These are phyloP conservation scores for Platichthys flesus DNA, from an alignment of 2,113 vertebrate species.

Conservation along the genomic window DNA sequence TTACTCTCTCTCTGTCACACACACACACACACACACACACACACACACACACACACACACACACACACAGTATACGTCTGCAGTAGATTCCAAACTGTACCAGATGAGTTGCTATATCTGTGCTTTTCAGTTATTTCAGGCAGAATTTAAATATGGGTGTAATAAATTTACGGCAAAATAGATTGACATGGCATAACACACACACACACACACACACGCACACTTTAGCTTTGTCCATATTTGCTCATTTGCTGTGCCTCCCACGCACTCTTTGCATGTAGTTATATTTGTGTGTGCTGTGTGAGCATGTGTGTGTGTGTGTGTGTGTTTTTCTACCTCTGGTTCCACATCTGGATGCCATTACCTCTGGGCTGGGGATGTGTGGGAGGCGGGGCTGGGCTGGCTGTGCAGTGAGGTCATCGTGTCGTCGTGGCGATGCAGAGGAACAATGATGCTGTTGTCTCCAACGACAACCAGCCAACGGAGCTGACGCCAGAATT, in stretches of 20 bases:
- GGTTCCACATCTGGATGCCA: slow-evolving; percentile 79
- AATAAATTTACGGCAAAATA: too few species aligned
- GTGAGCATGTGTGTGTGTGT: slow-evolving; percentile 20
- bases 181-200: too few species aligned
- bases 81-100: too few species aligned
- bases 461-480: slow-evolving; percentile 53
- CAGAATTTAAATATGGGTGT: too few species aligned
- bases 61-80: background rate
- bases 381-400: slow-evolving; percentile 45
- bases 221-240: slow-evolving; percentile 54
- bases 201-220: background rate
- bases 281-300: slow-evolving; percentile 43
- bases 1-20: background rate
- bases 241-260: slow-evolving; percentile 46
- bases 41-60: background rate
- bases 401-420: slow-evolving; percentile 78
- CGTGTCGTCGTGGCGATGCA: slow-evolving; percentile 68
- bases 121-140: too few species aligned
- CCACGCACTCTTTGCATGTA: slow-evolving; percentile 44
- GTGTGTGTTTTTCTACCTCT: slow-evolving; percentile 47
- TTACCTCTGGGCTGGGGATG: slow-evolving; percentile 67
- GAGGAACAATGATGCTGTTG: slow-evolving; percentile 80
- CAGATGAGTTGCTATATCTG: too few species aligned
- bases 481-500: slow-evolving; percentile 40
- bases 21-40: background rate